Conservation (phyloP, 2,888 invertebrate species). For the Venusia cambrica region DNA sequence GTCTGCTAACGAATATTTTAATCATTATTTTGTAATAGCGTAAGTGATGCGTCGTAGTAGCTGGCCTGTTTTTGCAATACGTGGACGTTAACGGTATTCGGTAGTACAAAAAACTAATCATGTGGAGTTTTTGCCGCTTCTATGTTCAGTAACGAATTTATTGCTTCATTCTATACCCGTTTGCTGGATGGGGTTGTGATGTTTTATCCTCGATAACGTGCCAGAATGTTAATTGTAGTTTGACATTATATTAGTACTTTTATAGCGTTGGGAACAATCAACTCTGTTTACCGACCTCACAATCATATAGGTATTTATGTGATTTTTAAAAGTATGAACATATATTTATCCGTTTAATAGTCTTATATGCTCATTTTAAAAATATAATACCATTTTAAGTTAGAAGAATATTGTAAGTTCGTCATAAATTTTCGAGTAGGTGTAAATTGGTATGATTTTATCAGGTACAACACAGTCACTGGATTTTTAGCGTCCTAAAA, state of each 20-base stretch:
- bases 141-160: conserved; percentile 68
- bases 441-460: conserved; percentile 45
- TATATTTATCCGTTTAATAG: conserved; percentile 67
- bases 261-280: conserved; percentile 53
- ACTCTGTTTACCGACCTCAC: conserved; percentile 44
- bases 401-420: conserved; percentile 66
- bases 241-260: conserved; percentile 53
- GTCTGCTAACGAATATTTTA: conserved; percentile 41
- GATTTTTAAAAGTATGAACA: conserved; percentile 67
- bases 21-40: conserved; percentile 39
- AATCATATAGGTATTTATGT: conserved; percentile 52
- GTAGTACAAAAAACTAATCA: conserved; percentile 64
- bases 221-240: conserved; percentile 74
- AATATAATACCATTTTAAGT: conserved; percentile 76
- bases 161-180: conserved; percentile 49
- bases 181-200: conserved; percentile 44
- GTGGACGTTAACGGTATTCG: conserved; percentile 44
- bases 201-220: conserved; percentile 67
- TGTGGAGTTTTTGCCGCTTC: conserved; percentile 51
- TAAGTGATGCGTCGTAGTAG: conserved; percentile 40
- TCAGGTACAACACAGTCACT: conserved; percentile 54
- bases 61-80: conserved; percentile 53
- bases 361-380: conserved; percentile 74
- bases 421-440: conserved; percentile 52
- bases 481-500: conserved; percentile 47